Base-by-base conservation (phyloP, 2,888 invertebrate genomes). In the Pinctada fucata region DNA sequence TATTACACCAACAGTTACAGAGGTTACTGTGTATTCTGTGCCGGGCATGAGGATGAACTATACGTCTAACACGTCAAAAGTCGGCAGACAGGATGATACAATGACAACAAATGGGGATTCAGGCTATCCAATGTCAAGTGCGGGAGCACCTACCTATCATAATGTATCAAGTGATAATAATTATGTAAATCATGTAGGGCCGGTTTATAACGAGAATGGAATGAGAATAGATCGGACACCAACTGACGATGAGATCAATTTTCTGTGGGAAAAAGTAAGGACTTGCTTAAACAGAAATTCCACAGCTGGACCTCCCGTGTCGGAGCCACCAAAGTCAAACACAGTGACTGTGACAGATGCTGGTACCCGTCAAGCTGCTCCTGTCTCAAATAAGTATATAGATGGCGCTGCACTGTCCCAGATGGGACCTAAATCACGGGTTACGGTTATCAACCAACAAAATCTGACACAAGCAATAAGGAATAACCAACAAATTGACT, bases 241-340 rank as follows among this genome's bases (percentile, higher is more conserved):
- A 2, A 92, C 92, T n/a, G 92, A 92, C 78, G 91, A 91, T 63
- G 92, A 92, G 74, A 92, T 92, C 13, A 91, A 91, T 82, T 88
- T 86, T 80, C 82, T 92, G 50, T 92, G 92, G 92, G 90, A 91
- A 71, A 91, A 90, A 79, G 90, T 92, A 16, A 82, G 91, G 5
- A 89, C 85, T n/a, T 91, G 91, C 80, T 84, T 92, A 50, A 81
- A 82, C 79, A 51, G 84, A 68, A 84, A 79, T 75, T 79, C 82
- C 0, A 75, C 78, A 4, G 76, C 79, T 1, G 63, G 69, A 45
- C 76, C 70, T 3, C 65, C 69, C 31, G 49, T 69, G 31, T 48
- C 74, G 16, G 76, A 73, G 48, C 79, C 83, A 8, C 77, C 77
- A 31, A 80, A 83, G 63, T 73, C 75, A 58, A 71, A 76, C 45